A percentile compares a stretch with the other conserved stretches of the same genome.
phyloP scores from a whole-genome alignment of 2,888 invertebrate species.

The Vannuccia rotundouncinata region DNA sequence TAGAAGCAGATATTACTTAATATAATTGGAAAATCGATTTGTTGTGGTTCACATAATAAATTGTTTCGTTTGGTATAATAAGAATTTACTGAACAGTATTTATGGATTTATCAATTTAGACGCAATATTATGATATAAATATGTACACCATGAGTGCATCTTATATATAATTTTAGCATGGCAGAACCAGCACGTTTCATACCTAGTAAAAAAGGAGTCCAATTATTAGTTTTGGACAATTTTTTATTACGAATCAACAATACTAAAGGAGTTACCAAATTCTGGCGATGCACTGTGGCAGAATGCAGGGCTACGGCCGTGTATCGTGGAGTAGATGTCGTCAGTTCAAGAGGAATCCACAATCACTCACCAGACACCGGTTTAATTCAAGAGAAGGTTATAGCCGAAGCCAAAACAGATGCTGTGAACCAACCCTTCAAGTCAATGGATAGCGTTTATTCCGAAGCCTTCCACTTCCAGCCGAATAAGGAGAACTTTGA shows the following conservation, averaged over 20 bases:
- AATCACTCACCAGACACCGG: conserved; percentile 7
- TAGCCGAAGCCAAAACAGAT: conserved; percentile 18
- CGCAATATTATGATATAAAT: no score
- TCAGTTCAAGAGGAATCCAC: conserved; percentile 21
- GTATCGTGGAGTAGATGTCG: conserved; percentile 17
- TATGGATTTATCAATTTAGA: conserved; percentile 14
- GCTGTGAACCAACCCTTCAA: conserved; percentile 11
- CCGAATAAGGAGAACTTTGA: conserved; percentile 10
- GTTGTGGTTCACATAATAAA: background rate
- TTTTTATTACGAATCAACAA: conserved; percentile 12
- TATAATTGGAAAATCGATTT: conserved; percentile 21
- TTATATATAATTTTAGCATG: conserved; percentile 12
- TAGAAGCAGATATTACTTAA: conserved; percentile 10
- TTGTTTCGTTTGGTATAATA: conserved; percentile 14
- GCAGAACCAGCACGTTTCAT: conserved; percentile 17
- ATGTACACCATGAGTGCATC: conserved; percentile 26
- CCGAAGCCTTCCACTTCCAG: conserved; percentile 16
- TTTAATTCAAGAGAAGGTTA: conserved; percentile 18
- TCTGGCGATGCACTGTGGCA: conserved; percentile 20
- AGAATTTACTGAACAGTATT: conserved; percentile 11
- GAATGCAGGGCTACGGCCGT: conserved; percentile 7
- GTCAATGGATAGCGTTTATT: conserved; percentile 16
- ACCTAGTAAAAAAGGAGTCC: conserved; percentile 12
- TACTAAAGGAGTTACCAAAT: background rate
- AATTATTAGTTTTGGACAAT: conserved; percentile 26